Percentiles rank a stretch among this genome's conserved stretches.
These are phyloP conservation scores for Dendronephthya gigantea DNA, from an alignment of 64 coral and sea anemone species.

Conservation along the genomic window DNA sequence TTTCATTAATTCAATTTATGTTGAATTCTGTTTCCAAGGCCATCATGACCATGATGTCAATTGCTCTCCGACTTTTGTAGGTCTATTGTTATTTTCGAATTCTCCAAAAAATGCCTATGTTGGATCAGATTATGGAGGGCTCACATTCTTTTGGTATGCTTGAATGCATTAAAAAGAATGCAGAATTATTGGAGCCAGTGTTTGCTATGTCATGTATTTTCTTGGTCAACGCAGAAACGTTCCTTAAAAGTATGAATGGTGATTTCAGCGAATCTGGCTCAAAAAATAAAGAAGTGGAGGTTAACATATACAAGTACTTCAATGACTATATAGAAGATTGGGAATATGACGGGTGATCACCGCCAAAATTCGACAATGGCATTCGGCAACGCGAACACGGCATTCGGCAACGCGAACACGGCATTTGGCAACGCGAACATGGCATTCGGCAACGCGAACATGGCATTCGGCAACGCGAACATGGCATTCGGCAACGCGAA, in stretches of 20 bases:
- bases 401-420: too few relatives aligned
- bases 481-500: too few relatives aligned
- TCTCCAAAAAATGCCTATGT: constrained; percentile 50
- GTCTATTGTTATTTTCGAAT: constrained; percentile 56
- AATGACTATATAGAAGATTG: constrained; percentile 49
- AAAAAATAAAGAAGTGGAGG: constrained; percentile 38
- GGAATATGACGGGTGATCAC: too few relatives aligned
- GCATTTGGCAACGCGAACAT: too few relatives aligned
- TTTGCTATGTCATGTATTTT: constrained; percentile 53
- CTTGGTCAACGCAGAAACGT: constrained; percentile 41
- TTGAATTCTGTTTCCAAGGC: too few relatives aligned
- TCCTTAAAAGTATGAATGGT: constrained; percentile 43
- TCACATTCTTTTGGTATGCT: constrained; percentile 43
- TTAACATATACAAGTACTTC: constrained; percentile 57
- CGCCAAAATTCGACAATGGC: too few relatives aligned
- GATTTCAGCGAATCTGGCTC: constrained; percentile 51
- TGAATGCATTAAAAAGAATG: constrained; percentile 50
- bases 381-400: too few relatives aligned
- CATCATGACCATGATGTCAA: too few relatives aligned
- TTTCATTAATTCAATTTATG: too few relatives aligned
- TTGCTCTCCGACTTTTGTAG: too few relatives aligned
- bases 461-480: too few relatives aligned
- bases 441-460: too few relatives aligned
- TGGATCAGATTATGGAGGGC: constrained; percentile 53
- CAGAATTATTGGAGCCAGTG: constrained; percentile 48